Evolutionary conservation across 2,888 invertebrate genomes (phyloP), one percentile per base, ranked within the genome.

Genomic region (Idaea aversata): DNA sequence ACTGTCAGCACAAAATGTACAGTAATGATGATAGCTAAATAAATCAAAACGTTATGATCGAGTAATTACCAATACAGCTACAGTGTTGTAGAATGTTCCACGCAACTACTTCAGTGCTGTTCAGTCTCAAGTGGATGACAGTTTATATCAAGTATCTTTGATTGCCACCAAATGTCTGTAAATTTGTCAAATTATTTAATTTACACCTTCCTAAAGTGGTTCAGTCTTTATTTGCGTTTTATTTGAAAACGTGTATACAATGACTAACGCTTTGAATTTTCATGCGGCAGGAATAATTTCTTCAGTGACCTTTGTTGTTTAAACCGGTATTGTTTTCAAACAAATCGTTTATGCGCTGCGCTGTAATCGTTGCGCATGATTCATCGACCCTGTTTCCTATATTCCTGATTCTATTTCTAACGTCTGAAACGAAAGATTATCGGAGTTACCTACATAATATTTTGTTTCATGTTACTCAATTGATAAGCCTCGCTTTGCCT

Each of bases 251-350:
- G 72, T 72, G 72, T 69, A 47, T 75, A 70, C 72, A 68, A 78
- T 88, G 88, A 88, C 82, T 88, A 87, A 87, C 76, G 71, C 81
- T 77, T 82, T 83, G 74, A 84, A 86, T 83, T 88, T 88, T 87
- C 86, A 90, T 86, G 82, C 79, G 70, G 67, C 77, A 77, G 77
- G 76, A 79, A 82, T 83, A 86, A 86, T 86, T 85, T 83, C 84
- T 79, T 83, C 76, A 77, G 77, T 87, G 85, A 90, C 88, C 89
- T 87, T 86, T 88, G 86, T 82, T 81, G 81, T 74, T 79, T 80
- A 81, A 73, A 62, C 76, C 70, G 77, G 73, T 74, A 85, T 88
- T 89, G 86, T 87, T 77, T 82, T 82, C 75, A 75, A 76, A 79
- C 71, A 66, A 47, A 47, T 25, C 34, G 59, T 71, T 65, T 65